These are phyloP conservation scores for Agrotis clavis DNA, from an alignment of 2,888 invertebrate genomes.

Conservation along the genomic window DNA sequence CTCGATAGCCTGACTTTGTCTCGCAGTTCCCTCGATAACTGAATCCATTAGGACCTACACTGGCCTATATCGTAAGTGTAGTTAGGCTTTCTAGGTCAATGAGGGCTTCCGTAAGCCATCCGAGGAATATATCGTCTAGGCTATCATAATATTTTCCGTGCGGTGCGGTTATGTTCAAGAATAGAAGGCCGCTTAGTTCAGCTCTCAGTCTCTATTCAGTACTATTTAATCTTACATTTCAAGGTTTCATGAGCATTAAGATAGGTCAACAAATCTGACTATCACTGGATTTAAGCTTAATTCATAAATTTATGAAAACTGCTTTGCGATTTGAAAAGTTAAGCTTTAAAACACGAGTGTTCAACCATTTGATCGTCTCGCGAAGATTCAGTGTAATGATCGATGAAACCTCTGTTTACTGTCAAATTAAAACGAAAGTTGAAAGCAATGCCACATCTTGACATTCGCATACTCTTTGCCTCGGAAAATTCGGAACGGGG, in stretches of 20 bases:
- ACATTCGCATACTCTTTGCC: constrained; percentile 69
- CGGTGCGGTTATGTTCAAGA: constrained; percentile 7
- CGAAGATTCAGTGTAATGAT: background rate
- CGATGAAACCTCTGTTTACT: constrained; percentile 14
- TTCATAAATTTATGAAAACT: constrained; percentile 2
- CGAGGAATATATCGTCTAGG: constrained; percentile 45
- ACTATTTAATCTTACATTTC: constrained; percentile 7
- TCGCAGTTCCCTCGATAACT: constrained; percentile 49
- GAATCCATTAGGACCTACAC: constrained; percentile 59
- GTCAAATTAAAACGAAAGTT: constrained; percentile 32
- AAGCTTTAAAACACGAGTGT: background rate
- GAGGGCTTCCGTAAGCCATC: constrained; percentile 52
- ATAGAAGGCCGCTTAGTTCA: constrained; percentile 11
- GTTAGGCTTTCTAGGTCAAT: constrained; percentile 64
- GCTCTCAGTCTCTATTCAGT: background rate
- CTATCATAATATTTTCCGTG: constrained; percentile 40
- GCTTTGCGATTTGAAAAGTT: background rate
- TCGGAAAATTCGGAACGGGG: constrained; percentile 71
- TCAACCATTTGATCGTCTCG: background rate
- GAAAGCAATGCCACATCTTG: constrained; percentile 64
- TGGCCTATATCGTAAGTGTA: constrained; percentile 60
- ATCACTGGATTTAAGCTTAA: background rate
- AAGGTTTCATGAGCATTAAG: too few species aligned
- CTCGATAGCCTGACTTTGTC: constrained; percentile 30
- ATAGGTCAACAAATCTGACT: too few species aligned